A percentile compares a stretch with the other conserved stretches of the same genome.
Evolutionary conservation across 2,113 vertebrate genomes (phyloP).

Genomic region (Pimephales promelas): DNA sequence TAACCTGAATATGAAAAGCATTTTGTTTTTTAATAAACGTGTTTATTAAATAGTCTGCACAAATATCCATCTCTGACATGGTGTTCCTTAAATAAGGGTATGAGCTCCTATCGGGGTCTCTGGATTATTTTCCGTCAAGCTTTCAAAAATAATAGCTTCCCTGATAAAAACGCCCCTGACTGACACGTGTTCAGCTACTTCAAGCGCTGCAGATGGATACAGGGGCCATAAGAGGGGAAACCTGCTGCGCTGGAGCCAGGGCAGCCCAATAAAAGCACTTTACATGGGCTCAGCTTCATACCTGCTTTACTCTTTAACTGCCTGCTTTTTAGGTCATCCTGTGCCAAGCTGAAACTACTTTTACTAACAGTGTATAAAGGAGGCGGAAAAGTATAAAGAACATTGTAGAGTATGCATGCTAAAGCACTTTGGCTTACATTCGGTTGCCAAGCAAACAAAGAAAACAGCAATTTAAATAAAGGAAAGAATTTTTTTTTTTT

Average conservation of each 20-base stretch:
- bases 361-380: not conserved
- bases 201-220: conserved; percentile 48
- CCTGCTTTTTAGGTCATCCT: conserved; percentile 39
- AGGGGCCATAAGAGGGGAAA: conserved; percentile 36
- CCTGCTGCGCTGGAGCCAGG: conserved; percentile 61
- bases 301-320: conserved; percentile 50
- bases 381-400: conserved; percentile 12
- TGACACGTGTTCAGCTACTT: conserved; percentile 57
- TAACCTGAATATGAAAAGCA: not conserved
- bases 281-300: conserved; percentile 46
- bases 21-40: not conserved
- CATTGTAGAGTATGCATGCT: conserved; percentile 15
- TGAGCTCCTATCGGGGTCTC: not conserved
- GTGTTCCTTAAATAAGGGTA: not conserved
- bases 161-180: not conserved
- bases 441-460: conserved; percentile 28
- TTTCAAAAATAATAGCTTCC: not conserved
- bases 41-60: too few relatives aligned
- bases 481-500: not conserved
- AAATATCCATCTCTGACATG: not conserved
- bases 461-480: not conserved
- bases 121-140: conserved; percentile 13
- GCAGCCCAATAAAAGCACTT: conserved; percentile 53
- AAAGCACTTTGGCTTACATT: not conserved
- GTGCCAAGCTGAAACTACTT: conserved; percentile 10